Percentiles rank a stretch among this genome's conserved stretches.
Evolutionary conservation across 2,113 vertebrate genomes (phyloP).

Genomic region (Genyomyrus donnyi): DNA sequence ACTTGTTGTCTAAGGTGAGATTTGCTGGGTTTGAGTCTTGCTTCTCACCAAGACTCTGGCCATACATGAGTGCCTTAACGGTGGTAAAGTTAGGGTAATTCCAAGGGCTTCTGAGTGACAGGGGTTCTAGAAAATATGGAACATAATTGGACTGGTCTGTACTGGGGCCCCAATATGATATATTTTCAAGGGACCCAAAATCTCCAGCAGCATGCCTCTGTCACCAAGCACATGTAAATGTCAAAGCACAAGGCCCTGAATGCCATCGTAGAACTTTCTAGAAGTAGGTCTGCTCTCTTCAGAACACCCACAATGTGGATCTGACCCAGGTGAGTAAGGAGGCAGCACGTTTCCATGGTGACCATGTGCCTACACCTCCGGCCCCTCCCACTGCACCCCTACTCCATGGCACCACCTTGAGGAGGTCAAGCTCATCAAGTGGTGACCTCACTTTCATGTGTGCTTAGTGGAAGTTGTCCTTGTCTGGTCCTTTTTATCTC

Average conservation of each 20-base stretch:
- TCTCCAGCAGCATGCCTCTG: not conserved
- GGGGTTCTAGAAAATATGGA: not conserved
- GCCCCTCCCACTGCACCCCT: not conserved
- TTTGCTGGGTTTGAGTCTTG: not conserved
- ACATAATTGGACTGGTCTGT: not conserved
- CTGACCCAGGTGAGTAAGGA: not conserved
- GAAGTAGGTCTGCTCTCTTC: not conserved
- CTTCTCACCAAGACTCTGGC: not conserved
- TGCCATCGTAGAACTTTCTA: not conserved
- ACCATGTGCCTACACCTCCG: not conserved
- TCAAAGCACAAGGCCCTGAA: not conserved
- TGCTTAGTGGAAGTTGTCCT: conserved; percentile 21
- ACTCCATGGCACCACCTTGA: not conserved
- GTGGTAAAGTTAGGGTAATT: not conserved
- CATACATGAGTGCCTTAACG: not conserved
- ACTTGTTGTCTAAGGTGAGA: not conserved
- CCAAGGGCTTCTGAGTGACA: not conserved
- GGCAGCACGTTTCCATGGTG: not conserved
- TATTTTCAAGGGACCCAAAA: not conserved
- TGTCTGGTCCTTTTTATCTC: conserved; percentile 30
- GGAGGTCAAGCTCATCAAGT: not conserved
- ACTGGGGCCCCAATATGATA: not conserved
- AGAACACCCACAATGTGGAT: not conserved
- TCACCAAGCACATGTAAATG: not conserved
- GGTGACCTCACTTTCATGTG: conserved; percentile 15